Evolutionary conservation across 2,797 vertebrate species (phyloP).

Genomic region (Dendrocincla tyrannina): DNA sequence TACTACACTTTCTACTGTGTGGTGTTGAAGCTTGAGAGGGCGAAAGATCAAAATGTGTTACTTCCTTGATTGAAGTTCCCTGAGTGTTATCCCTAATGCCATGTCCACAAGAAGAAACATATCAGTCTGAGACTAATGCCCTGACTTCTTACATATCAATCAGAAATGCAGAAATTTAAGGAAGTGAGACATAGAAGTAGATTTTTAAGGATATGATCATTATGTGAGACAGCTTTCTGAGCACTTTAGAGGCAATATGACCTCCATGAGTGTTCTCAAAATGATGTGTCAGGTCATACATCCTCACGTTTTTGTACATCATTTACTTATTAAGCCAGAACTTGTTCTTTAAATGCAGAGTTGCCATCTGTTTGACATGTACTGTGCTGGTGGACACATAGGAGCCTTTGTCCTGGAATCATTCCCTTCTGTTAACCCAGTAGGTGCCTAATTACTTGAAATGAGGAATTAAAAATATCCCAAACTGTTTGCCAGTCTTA

Average conservation of each 20-base stretch:
- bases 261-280: neutral
- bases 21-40: neutral
- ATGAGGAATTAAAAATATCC: neutral
- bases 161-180: neutral
- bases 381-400: neutral
- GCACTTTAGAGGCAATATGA: neutral
- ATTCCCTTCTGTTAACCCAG: neutral
- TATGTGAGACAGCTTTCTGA: neutral
- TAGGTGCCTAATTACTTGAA: neutral
- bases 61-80: neutral
- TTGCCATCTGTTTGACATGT: rapidly evolving
- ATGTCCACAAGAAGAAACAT: neutral
- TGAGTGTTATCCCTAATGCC: neutral
- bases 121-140: neutral
- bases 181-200: neutral
- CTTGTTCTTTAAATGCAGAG: neutral
- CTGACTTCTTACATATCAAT: neutral
- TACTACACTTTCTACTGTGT: neutral
- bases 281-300: neutral
- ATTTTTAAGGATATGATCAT: neutral
- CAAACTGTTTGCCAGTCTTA: neutral
- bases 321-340: neutral
- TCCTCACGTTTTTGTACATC: neutral
- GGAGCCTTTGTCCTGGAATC: neutral
- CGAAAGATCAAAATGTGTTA: neutral